phyloP scores from a whole-genome alignment of 2,888 invertebrate species.

The Poecilobothrus nobilitatus region DNA sequence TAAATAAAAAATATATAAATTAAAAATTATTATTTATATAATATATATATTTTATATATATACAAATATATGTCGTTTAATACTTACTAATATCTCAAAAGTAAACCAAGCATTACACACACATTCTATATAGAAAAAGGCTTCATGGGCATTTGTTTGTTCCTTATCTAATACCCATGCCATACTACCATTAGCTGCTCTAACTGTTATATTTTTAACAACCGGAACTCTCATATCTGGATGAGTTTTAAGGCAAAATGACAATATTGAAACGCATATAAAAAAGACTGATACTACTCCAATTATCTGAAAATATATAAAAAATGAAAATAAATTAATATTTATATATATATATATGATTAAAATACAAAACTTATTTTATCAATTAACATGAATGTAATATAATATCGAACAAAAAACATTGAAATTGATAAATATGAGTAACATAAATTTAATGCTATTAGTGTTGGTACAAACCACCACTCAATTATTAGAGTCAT shows the following conservation, averaged over 20 bases:
- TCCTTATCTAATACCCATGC: conserved; percentile 82
- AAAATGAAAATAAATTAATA: conserved; percentile 12
- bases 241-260: conserved; percentile 99
- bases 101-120: conserved; percentile 99
- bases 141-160: conserved; percentile 91
- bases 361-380: conserved; percentile 1
- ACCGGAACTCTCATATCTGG: conserved; percentile 94
- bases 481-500: too few species aligned
- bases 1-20: conserved; percentile 27
- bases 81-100: conserved; percentile 71
- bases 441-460: too few species aligned
- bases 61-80: background rate
- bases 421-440: too few species aligned
- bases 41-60: background rate
- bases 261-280: conserved; percentile 97
- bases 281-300: conserved; percentile 98
- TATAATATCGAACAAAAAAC: too few species aligned
- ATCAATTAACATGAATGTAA: background rate
- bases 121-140: conserved; percentile 98
- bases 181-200: conserved; percentile 62
- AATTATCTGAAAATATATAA: conserved; percentile 70
- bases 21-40: background rate
- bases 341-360: conserved; percentile 8
- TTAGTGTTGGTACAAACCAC: too few species aligned
- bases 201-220: conserved; percentile 70